These are phyloP conservation scores for Myanophis thanlyinensis DNA, from an alignment of 2,113 vertebrate species.

Conservation along the genomic window DNA sequence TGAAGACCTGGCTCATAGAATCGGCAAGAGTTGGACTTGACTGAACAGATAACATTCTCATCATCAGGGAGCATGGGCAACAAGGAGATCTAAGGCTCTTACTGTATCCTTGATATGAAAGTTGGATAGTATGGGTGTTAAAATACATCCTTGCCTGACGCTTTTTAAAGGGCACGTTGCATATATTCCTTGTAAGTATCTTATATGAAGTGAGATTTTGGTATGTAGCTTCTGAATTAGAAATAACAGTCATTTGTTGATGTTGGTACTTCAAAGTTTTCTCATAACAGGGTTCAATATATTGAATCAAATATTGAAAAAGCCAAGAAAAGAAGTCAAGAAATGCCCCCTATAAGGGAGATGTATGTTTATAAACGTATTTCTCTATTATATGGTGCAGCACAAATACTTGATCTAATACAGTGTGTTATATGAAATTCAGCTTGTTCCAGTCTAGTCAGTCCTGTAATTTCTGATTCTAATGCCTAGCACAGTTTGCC, in stretches of 20 bases:
- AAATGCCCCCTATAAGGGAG: no score
- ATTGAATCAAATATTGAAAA: not conserved
- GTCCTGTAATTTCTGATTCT: no score
- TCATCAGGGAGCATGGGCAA: not conserved
- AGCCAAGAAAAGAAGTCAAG: no score
- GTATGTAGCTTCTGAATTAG: not conserved
- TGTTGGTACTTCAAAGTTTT: not conserved
- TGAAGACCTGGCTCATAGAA: no score
- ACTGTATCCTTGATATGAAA: not conserved
- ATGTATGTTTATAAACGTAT: no score
- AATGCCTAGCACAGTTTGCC: no score
- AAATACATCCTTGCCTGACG: not conserved
- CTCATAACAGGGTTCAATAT: not conserved
- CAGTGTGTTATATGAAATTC: no score
- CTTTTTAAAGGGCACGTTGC: not conserved
- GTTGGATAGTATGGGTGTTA: not conserved
- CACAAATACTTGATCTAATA: no score
- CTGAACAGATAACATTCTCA: no score
- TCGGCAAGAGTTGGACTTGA: no score
- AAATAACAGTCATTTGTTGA: not conserved
- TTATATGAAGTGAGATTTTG: not conserved
- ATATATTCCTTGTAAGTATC: not conserved
- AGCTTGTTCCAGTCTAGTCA: no score
- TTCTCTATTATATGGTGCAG: no score
- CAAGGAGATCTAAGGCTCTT: not conserved